Conservation (phyloP, 2,797 vertebrate species). For the Galaxias olidus region DNA sequence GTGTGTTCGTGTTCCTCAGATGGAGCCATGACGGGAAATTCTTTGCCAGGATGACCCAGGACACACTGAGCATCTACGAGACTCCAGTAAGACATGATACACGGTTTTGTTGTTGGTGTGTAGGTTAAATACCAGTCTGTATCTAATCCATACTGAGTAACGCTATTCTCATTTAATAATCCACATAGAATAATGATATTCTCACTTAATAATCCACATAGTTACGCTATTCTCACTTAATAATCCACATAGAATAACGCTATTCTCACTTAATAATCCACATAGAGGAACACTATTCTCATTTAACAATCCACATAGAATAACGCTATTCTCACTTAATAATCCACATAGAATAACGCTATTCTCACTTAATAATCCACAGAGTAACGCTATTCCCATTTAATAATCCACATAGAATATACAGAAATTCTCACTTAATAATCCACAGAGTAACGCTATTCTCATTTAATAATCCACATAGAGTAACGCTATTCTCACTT, state of each 20-base stretch:
- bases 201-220: no score
- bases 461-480: no score
- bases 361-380: conserved; percentile 32
- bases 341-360: conserved; percentile 4
- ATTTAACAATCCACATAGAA: background rate
- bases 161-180: no score
- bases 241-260: conserved; percentile 1
- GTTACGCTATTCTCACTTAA: no score
- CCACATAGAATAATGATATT: conserved; percentile 11
- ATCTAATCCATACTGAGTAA: no score
- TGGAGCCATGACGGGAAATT: conserved; percentile 99
- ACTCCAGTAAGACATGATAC: conserved; percentile 83
- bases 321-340: no score
- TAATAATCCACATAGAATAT: background rate
- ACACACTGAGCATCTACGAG: conserved; percentile 97
- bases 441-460: no score
- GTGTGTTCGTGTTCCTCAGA: conserved; percentile 74
- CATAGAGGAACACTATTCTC: no score
- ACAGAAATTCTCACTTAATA: no score
- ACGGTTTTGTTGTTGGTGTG: background rate
- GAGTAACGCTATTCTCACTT: no score
- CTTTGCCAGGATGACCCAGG: conserved; percentile 95
- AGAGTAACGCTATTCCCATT: no score
- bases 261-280: conserved; percentile 30
- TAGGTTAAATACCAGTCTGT: background rate